Conservation (phyloP, 1,140 invertebrate species). For the Centruroides sculpturatus region DNA sequence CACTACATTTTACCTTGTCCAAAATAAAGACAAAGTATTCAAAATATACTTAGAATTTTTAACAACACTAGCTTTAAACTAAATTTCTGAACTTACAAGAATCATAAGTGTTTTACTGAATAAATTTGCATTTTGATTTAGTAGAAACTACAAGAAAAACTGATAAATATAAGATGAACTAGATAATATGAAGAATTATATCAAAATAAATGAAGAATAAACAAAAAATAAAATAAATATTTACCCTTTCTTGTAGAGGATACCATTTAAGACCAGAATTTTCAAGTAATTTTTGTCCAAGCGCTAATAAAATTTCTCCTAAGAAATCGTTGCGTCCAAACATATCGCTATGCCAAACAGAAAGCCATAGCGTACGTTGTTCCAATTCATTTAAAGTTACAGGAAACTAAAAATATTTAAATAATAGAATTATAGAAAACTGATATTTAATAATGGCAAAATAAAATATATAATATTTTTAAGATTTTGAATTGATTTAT, state of each 20-base stretch:
- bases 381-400: slow-evolving; percentile 74
- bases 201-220: neutral
- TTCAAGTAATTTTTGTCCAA: slow-evolving; percentile 52
- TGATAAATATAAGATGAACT: too few relatives aligned
- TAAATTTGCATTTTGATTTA: too few relatives aligned
- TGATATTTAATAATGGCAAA: too few relatives aligned
- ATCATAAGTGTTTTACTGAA: too few relatives aligned
- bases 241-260: slow-evolving; percentile 53
- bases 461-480: too few relatives aligned
- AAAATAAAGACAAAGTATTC: too few relatives aligned
- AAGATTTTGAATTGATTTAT: too few relatives aligned
- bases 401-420: slow-evolving; percentile 48
- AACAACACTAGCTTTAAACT: too few relatives aligned
- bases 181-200: neutral
- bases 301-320: slow-evolving; percentile 77
- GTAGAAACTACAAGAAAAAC: too few relatives aligned
- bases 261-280: slow-evolving; percentile 80
- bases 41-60: too few relatives aligned
- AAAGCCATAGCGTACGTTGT: slow-evolving; percentile 76
- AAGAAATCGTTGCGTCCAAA: slow-evolving; percentile 93
- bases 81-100: too few relatives aligned
- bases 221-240: neutral
- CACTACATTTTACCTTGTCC: too few relatives aligned
- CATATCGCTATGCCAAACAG: slow-evolving; percentile 94
- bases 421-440: neutral